Evolutionary conservation across 2,797 vertebrate species (phyloP).

Genomic region (Sebastes matsubarae): DNA sequence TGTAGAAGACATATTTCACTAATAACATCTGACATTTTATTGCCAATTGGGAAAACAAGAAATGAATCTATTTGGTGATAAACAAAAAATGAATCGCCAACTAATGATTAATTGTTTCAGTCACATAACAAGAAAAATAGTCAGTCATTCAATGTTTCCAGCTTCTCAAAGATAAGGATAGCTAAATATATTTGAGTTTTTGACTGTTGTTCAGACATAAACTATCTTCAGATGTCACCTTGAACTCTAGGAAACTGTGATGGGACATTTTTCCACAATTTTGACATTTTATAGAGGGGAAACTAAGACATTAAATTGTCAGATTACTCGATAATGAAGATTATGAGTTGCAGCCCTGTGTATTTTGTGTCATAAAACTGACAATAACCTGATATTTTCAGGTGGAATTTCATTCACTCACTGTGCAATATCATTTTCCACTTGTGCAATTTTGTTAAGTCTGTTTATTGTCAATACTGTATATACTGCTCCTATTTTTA

Average conservation of each 20-base stretch:
- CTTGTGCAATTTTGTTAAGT: no score
- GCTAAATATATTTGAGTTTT: background rate
- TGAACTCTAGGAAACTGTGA: background rate
- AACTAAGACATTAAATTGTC: background rate
- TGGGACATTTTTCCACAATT: background rate
- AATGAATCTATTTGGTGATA: rapidly evolving
- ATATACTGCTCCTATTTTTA: no score
- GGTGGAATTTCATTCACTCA: no score
- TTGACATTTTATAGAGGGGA: background rate
- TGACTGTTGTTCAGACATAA: background rate
- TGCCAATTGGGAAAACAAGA: background rate
- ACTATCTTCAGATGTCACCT: background rate
- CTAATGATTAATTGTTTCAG: background rate
- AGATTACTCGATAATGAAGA: background rate
- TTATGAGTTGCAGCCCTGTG: background rate
- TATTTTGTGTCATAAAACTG: background rate
- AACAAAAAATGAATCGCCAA: background rate
- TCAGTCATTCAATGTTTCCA: background rate
- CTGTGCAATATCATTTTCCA: no score
- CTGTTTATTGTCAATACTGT: no score
- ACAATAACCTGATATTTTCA: no score
- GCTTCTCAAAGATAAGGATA: background rate
- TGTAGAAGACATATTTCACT: background rate
- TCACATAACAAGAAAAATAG: background rate
- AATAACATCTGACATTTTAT: background rate